Evolutionary conservation across 2,113 vertebrate genomes (phyloP).

Genomic region (Thomomys bottae): DNA sequence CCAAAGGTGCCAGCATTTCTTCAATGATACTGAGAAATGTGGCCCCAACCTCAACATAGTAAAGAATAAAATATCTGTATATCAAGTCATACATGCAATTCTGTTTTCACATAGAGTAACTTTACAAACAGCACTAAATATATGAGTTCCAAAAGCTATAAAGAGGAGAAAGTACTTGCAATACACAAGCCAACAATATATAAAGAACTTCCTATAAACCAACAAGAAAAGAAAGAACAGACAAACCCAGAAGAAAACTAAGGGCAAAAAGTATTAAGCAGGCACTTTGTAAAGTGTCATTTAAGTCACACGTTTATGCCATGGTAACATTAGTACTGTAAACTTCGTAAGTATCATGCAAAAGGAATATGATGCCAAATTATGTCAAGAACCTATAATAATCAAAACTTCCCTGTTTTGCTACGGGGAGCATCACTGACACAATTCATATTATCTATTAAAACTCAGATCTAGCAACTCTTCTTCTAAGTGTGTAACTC

Average conservation of each 20-base stretch:
- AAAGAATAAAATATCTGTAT: slow-evolving; percentile 13
- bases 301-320: not conserved
- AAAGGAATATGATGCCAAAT: not conserved
- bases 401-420: not conserved
- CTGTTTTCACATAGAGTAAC: not conserved
- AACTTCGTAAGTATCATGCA: not conserved
- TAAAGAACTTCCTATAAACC: not conserved
- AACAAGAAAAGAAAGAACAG: not conserved
- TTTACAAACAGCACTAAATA: not conserved
- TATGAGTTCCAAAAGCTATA: not conserved
- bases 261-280: not conserved
- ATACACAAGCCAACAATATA: not conserved
- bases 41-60: not conserved
- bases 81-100: not conserved
- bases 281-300: not conserved
- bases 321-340: not conserved
- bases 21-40: not conserved
- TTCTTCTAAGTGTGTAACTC: not conserved
- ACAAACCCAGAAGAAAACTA: not conserved
- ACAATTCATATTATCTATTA: not conserved
- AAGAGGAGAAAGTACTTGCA: not conserved
- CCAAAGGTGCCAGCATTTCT: not conserved
- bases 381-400: not conserved
- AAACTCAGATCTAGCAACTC: not conserved
- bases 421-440: not conserved